Evolutionary conservation across 2,113 vertebrate species (phyloP), one percentile per base, ranked within the genome.

Genomic region (Hypocryptadius cinnamomeus): DNA sequence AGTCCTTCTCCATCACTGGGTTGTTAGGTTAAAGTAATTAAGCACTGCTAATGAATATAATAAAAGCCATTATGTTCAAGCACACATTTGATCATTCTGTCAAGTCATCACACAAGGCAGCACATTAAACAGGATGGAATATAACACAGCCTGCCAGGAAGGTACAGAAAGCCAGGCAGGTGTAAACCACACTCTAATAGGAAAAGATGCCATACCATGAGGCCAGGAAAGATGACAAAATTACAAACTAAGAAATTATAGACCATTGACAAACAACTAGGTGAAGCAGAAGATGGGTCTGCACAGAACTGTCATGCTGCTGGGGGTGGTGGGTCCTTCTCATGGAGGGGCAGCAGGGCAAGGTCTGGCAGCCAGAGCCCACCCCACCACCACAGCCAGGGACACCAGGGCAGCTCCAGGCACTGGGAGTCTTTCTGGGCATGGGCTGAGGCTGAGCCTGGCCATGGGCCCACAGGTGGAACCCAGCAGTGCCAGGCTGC

Each of bases 11-110:
- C 40, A 51, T 28, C 47, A 40, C 51, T 37, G 59, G 8, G 45
- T 73, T 61, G 24, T 25, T 40, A 79, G 35, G 39, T 24, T 66
- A 39, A 85, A 89, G 57, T 37, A 86, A 78, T 59, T 92, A 91
- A 91, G 63, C 39, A 25, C 39, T 60, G 40, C 12, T 82, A 94
- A 84, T 22, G 64, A 87, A 31, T 87, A 83, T 18, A 95, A 94
- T 53, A 85, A 60, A 83, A 88, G n/a, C 12, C 47, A 61, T 83
- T 90, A 64, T 21, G n/a, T 74, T 83, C 56, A 86, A 63, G 20
- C 19, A 85, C 11, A 61, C 4, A 1, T 85, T 54, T 72, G 19
- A 70, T 70, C 39, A 57, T 90, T 61, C 57, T 65, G 28, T 79
- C 50, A 87, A 87, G 28, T 39, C 53, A 27, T 63, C 31, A 57